Base-by-base conservation (phyloP, 2,797 vertebrate species). In the Siniperca scherzeri region DNA sequence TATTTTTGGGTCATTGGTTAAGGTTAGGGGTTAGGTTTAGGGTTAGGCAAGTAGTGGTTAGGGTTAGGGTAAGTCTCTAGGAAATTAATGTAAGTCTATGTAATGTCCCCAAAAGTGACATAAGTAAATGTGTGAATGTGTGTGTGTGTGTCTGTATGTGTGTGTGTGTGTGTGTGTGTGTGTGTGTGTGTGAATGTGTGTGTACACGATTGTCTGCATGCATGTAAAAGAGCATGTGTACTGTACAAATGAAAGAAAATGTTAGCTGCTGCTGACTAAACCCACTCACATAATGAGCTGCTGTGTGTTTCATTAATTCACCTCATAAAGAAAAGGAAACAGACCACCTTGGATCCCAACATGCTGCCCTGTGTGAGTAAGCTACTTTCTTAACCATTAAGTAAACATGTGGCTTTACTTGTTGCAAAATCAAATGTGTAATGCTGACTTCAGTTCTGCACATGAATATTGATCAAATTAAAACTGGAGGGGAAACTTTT, bases 281-380 rank as follows among this genome's bases (percentile, higher is more conserved):
- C 21, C 33, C 42, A 60, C 62, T 82, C 72, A 42, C 55, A 36
- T 89, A 85, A 90, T 76, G 83, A 88, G 75, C 70, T 80, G 2
- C 59, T 85, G 64, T 77, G 76, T 65, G 64, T 85, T 79, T 74
- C 80, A 82, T 88, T 88, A 91, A 83, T 91, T 89, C 74, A 84
- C 79, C 91, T 84, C 76, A 72, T 92, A 84, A 86, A 87, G 71
- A 70, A 79, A 72, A 81, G 52, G 66, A 85, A 81, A 40, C 12
- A 70, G 90, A 88, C 88, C 88, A 84, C 80, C 57, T 1, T 8
- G 17, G 52, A 56, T 79, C 72, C 46, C 77, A 70, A 67, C 65
- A 57, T 65, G 61, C 48, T 62, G 44, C 66, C 27, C 70, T 64
- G 40, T 46, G 53, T 30, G 50, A 84, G 59, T 62, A 57, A 80